Conservation (phyloP, 2,797 vertebrate species). For the Mormyrops boulengeri region DNA sequence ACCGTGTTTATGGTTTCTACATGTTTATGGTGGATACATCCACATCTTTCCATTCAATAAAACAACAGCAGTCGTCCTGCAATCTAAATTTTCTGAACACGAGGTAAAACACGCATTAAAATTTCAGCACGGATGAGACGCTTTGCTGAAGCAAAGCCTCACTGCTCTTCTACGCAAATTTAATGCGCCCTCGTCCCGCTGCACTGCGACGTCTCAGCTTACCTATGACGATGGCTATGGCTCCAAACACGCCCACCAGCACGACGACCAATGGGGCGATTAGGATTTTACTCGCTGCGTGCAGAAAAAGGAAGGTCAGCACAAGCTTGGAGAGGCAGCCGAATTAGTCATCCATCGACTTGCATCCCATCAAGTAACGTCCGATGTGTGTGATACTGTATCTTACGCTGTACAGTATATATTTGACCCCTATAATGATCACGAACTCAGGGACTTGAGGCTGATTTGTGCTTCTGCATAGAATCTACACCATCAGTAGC, state of each 20-base stretch:
- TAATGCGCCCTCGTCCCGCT: neutral
- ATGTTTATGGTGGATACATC: neutral
- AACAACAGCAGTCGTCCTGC: neutral
- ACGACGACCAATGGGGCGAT: conserved; percentile 84
- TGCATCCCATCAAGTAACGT: neutral
- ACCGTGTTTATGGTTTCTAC: neutral
- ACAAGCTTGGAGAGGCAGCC: neutral
- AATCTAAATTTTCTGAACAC: neutral
- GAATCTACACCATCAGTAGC: neutral
- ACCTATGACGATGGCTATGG: conserved; percentile 89
- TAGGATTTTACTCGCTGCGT: conserved; percentile 86
- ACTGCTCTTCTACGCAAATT: neutral
- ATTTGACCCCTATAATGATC: neutral
- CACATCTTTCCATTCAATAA: neutral
- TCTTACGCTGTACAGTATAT: neutral
- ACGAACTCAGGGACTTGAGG: neutral
- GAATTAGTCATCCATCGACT: neutral
- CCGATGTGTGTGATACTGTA: neutral
- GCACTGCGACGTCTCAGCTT: conserved; percentile 44
- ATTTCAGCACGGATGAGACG: neutral
- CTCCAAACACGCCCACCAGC: conserved; percentile 85
- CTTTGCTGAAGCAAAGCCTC: neutral
- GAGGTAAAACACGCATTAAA: neutral
- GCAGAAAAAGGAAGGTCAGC: conserved; percentile 18
- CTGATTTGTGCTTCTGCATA: neutral